Evolutionary conservation across 1,140 invertebrate genomes (phyloP), one percentile per base, ranked within the genome.

Genomic region (Papilio machaon): DNA sequence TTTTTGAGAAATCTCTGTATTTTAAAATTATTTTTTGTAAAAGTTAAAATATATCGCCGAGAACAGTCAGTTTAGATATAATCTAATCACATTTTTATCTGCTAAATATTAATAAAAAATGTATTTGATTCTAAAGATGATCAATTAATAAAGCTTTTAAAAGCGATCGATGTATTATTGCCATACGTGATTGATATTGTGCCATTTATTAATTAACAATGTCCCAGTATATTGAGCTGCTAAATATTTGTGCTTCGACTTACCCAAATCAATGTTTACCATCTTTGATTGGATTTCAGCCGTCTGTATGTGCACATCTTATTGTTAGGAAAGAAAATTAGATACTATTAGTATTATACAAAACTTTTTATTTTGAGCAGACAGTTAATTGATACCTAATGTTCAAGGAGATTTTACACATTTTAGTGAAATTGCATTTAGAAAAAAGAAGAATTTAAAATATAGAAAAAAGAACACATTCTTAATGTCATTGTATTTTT

Each of bases 221-320:
- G 60, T 64, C 10, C 60, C 60, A 11, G 60, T 64, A 64, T 64
- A 80, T 80, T 80, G 58, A 46, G 77, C 43, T 46, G n/a, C 64
- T 74, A 78, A 82, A 78, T 77, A 78, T 80, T 58, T 47, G 60
- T 58, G 79, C 19, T 30, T 64, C 60, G 60, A 23, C 60, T 64
- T 64, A 30, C 19, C 5, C 7, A 23, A 64, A 64, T 49, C 60
- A 60, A 80, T 80, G 74, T 82, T 82, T 80, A 73, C 49, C 64
- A 46, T 13, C 17, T 47, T 67, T 82, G 79, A 82, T 82, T 82
- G 60, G 73, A 47, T 73, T 64, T 64, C 60, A 64, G 60, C 30
- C 23, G 19, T 13, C 19, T 64, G 23, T 30, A 64, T 23, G 19
- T 64, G 60, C 3, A 30, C 60, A 64, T 64, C 11, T 64, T 9